Conservation (phyloP, 2,888 invertebrate genomes). For the Bibio marci region DNA sequence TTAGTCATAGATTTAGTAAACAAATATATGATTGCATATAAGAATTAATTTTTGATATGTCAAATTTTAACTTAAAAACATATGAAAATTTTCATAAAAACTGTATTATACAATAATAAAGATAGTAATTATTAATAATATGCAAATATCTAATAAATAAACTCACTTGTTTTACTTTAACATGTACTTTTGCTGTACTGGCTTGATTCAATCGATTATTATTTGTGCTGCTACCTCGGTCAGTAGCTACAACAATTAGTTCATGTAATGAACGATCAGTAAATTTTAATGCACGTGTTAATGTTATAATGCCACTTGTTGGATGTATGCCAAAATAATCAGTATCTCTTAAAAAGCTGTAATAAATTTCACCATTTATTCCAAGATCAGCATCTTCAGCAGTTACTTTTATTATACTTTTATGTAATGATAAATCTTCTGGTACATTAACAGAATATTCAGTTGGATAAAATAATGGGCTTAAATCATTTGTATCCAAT, state of each 20-base stretch:
- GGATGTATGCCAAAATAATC: slow-evolving; percentile 87
- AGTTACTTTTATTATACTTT: slow-evolving; percentile 56
- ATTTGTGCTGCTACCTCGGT: slow-evolving; percentile 47
- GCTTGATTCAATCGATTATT: slow-evolving; percentile 33
- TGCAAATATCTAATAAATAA: not conserved
- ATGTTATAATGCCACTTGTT: slow-evolving; percentile 70
- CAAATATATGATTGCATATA: too few species aligned
- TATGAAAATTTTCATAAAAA: too few species aligned
- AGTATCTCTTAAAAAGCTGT: slow-evolving; percentile 67
- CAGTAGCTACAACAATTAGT: slow-evolving; percentile 66
- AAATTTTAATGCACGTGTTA: slow-evolving; percentile 61
- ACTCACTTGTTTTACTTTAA: slow-evolving; percentile 47
- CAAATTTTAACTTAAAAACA: too few species aligned
- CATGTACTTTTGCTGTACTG: slow-evolving; percentile 58
- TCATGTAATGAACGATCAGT: slow-evolving; percentile 52
- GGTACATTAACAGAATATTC: slow-evolving; percentile 74
- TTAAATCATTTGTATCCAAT: slow-evolving; percentile 77
- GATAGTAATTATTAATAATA: too few species aligned
- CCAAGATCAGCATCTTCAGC: slow-evolving; percentile 96
- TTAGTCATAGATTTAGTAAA: too few species aligned
- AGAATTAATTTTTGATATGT: too few species aligned
- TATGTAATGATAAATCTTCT: slow-evolving; percentile 75
- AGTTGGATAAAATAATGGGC: slow-evolving; percentile 81
- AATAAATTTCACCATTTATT: slow-evolving; percentile 92
- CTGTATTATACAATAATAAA: too few species aligned